Percentiles rank a stretch among this genome's conserved stretches.
Evolutionary conservation across 1,140 invertebrate species (phyloP).

Genomic region (Hermetia illucens): DNA sequence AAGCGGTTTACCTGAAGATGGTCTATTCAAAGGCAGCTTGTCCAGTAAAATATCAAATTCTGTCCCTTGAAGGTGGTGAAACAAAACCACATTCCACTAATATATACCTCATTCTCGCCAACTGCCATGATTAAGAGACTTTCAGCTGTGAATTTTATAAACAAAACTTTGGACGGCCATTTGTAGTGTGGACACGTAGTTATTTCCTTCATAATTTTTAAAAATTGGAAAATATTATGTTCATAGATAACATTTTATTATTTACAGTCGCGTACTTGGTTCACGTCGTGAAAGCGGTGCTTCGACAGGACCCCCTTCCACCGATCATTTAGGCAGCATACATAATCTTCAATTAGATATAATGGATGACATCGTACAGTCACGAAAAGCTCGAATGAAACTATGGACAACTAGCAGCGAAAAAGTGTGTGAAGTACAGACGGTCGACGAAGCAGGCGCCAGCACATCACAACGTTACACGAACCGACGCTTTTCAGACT

Average conservation of each 20-base stretch:
- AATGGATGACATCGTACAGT: slow-evolving; percentile 74
- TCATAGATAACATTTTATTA: neutral
- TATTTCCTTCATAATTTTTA: neutral
- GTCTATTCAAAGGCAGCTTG: no score
- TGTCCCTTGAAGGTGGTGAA: no score
- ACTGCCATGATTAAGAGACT: no score
- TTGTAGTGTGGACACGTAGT: neutral
- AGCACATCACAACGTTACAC: slow-evolving; percentile 40
- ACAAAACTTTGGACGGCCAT: no score
- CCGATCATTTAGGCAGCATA: slow-evolving; percentile 53
- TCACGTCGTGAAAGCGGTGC: slow-evolving; percentile 25
- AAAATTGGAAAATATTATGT: neutral
- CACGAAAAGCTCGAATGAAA: slow-evolving; percentile 58
- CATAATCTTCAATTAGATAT: slow-evolving; percentile 72
- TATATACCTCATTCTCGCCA: no score
- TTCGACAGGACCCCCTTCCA: slow-evolving; percentile 45
- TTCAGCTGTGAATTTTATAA: no score
- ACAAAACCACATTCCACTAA: no score
- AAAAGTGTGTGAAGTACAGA: slow-evolving; percentile 64
- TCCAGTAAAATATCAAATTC: no score
- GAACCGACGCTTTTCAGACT: slow-evolving; percentile 57
- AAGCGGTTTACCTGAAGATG: no score
- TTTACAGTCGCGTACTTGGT: slow-evolving; percentile 13
- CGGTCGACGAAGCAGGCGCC: slow-evolving; percentile 47
- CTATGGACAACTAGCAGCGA: slow-evolving; percentile 69